Evolutionary conservation across 30 jellyfish, hydroid and myxozoan species (phyloP).

Genomic region (Chrysaora quinquecirrha): DNA sequence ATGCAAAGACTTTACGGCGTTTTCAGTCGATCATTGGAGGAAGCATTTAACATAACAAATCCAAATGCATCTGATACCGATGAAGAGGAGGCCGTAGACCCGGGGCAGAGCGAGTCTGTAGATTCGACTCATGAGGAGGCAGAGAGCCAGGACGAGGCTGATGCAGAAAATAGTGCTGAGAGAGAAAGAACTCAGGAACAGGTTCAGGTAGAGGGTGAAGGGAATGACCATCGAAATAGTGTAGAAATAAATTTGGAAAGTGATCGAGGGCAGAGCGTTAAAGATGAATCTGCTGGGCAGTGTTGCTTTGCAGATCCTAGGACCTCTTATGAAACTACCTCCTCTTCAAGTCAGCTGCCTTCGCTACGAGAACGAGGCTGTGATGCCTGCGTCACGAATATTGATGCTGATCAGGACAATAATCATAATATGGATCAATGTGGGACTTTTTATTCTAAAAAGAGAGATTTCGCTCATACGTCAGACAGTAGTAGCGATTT

Average conservation of each 20-base stretch:
- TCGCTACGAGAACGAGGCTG: too few species aligned
- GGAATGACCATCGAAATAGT: background rate
- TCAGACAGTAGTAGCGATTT: background rate
- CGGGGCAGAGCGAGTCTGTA: background rate
- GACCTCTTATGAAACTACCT: too few species aligned
- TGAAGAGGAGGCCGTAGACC: conserved; percentile 5
- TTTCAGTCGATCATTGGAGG: conserved; percentile 77
- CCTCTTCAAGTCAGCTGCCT: too few species aligned
- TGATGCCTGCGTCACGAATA: too few species aligned
- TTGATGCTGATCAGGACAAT: too few species aligned
- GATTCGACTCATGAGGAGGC: background rate
- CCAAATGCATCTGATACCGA: background rate
- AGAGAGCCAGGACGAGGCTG: background rate
- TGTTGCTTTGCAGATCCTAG: background rate
- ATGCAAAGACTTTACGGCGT: conserved; percentile 84
- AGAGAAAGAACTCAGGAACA: background rate
- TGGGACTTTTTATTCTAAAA: background rate
- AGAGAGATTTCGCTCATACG: too few species aligned
- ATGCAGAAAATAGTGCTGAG: background rate
- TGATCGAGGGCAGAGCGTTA: background rate
- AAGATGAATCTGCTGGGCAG: background rate
- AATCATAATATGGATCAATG: too few species aligned
- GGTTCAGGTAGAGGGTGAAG: background rate
- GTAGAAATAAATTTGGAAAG: background rate
- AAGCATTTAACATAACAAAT: conserved; percentile 41